These are phyloP conservation scores for Streptopelia turtur DNA, from an alignment of 2,797 vertebrate genomes.

Conservation along the genomic window DNA sequence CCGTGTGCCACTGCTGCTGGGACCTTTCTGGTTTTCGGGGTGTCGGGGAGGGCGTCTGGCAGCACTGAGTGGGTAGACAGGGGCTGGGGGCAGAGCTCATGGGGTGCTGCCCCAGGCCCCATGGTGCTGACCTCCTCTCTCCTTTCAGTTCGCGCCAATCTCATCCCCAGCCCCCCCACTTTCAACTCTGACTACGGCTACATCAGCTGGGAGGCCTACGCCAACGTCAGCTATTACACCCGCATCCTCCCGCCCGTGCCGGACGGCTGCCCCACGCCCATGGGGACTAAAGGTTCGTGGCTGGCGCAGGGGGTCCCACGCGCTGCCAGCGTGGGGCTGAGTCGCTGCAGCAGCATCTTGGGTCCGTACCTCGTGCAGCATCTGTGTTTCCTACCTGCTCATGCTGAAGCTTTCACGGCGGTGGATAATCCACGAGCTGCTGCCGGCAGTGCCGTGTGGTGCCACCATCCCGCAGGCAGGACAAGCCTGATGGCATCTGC, in stretches of 20 bases:
- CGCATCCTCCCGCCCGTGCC: constrained; percentile 90
- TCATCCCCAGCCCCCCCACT: constrained; percentile 93
- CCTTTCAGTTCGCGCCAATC: constrained; percentile 84
- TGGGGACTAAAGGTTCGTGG: constrained; percentile 90
- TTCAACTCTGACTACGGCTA: constrained; percentile 91
- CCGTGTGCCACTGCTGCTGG: rapidly evolving
- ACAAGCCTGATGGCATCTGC: background rate
- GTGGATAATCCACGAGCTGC: background rate
- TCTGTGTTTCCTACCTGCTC: background rate
- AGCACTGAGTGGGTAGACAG: background rate
- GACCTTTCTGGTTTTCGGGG: background rate
- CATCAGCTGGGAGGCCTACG: constrained; percentile 92
- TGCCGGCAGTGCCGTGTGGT: background rate
- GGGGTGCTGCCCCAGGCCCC: background rate
- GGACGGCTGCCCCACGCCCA: constrained; percentile 86
- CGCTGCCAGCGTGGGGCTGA: background rate
- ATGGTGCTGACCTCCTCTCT: background rate
- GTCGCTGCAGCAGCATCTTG: rapidly evolving
- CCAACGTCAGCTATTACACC: constrained; percentile 91
- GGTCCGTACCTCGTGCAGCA: rapidly evolving
- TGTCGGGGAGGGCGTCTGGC: background rate
- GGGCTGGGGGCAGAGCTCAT: background rate
- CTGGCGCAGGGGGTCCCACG: rapidly evolving
- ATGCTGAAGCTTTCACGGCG: rapidly evolving
- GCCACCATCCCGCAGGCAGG: background rate